Conservation (phyloP, 1,140 invertebrate genomes). For the Delia radicum region DNA sequence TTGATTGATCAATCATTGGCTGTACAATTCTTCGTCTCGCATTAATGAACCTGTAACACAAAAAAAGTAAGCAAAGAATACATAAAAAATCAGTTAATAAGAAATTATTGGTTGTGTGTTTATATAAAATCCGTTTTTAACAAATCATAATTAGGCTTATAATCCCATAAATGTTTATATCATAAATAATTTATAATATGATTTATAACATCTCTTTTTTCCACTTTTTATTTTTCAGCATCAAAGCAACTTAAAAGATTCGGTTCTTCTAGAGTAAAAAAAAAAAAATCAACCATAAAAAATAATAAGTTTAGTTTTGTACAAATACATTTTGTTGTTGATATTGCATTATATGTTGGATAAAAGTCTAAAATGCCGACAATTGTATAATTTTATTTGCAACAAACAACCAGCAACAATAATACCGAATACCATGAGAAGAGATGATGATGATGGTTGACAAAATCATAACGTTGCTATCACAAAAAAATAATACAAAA, state of each 20-base stretch:
- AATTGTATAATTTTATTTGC: conserved; percentile 23
- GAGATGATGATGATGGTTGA: conserved; percentile 15
- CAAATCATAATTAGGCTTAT: conserved; percentile 28
- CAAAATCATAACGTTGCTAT: conserved; percentile 12
- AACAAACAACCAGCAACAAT: neutral
- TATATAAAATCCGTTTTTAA: conserved; percentile 17
- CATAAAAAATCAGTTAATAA: neutral
- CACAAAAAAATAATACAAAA: neutral
- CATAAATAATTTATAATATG: conserved; percentile 27
- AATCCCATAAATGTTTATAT: conserved; percentile 20
- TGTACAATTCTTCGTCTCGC: conserved; percentile 96
- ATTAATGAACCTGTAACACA: conserved; percentile 94
- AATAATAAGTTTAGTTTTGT: conserved; percentile 12
- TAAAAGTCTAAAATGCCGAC: conserved; percentile 32
- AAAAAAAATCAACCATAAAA: conserved; percentile 9
- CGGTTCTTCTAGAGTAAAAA: neutral
- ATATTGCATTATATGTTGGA: conserved; percentile 25
- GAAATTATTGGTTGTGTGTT: neutral
- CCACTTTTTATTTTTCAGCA: neutral
- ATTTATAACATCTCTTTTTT: conserved; percentile 20
- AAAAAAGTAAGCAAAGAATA: conserved; percentile 24
- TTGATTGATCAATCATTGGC: conserved; percentile 96
- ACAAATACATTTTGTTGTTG: neutral
- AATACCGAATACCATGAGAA: neutral
- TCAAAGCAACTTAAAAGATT: neutral